Evolutionary conservation across 2,797 vertebrate genomes (phyloP).

Genomic region (Poecilia wingei): DNA sequence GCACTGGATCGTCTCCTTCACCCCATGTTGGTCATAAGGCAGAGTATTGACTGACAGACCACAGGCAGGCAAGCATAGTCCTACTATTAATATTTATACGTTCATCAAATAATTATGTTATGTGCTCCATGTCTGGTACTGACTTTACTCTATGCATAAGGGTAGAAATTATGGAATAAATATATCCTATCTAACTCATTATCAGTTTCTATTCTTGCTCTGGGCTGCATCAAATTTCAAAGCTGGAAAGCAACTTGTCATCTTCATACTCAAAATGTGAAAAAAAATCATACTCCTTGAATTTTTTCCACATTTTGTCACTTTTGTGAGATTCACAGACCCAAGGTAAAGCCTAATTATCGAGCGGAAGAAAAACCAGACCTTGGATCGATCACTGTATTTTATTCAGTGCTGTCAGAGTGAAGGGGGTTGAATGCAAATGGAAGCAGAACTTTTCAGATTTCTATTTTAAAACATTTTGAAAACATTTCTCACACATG

Average conservation of each 20-base stretch:
- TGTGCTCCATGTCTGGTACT: neutral
- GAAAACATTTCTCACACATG: neutral
- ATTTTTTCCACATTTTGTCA: neutral
- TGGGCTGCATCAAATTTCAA: neutral
- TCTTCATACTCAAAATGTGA: neutral
- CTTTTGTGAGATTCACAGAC: neutral
- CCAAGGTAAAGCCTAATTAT: neutral
- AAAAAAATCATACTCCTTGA: neutral
- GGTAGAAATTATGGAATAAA: neutral
- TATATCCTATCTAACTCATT: neutral
- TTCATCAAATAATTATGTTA: neutral
- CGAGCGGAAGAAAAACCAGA: neutral
- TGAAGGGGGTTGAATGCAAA: neutral
- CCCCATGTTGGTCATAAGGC: slow-evolving; percentile 15
- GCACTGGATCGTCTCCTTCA: slow-evolving; percentile 12
- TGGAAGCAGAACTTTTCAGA: neutral
- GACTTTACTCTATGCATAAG: neutral
- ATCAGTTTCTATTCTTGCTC: neutral
- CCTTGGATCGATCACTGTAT: neutral
- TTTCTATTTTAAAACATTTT: neutral
- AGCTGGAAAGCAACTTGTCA: neutral
- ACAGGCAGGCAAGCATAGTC: slow-evolving; percentile 5
- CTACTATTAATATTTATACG: slow-evolving; percentile 4
- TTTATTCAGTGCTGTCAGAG: neutral
- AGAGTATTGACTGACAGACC: slow-evolving; percentile 19